Percentiles rank a stretch among this genome's conserved stretches.
Conservation (phyloP, 2,888 invertebrate species). For the Tholera decimalis region DNA sequence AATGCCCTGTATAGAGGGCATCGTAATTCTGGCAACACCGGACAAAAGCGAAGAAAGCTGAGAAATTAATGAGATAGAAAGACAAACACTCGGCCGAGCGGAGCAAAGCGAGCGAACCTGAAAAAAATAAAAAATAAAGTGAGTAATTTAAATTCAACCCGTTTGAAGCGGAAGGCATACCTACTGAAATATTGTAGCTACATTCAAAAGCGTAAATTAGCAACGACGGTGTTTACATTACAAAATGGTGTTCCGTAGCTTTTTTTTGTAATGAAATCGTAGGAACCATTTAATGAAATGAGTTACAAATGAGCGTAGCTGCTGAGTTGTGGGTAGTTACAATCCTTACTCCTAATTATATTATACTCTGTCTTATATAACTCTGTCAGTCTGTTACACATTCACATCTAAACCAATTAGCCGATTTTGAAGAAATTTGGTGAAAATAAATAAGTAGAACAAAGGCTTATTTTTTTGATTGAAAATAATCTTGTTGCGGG, state of each 20-base stretch:
- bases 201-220: conserved; percentile 19
- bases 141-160: conserved; percentile 51
- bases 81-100: conserved; percentile 51
- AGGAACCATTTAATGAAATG: not conserved
- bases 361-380: too few species aligned
- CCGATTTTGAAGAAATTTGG: too few species aligned
- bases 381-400: too few species aligned
- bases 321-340: not conserved
- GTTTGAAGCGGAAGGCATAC: conserved; percentile 27
- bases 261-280: not conserved
- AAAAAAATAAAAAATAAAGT: conserved; percentile 51
- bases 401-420: too few species aligned
- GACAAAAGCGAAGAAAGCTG: conserved; percentile 51
- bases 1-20: conserved; percentile 9
- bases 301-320: not conserved
- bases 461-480: too few species aligned
- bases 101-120: conserved; percentile 28
- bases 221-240: conserved; percentile 4
- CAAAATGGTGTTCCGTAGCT: not conserved
- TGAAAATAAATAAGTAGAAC: too few species aligned
- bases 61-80: conserved; percentile 60
- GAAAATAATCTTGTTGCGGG: too few species aligned
- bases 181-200: conserved; percentile 36
- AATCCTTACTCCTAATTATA: too few species aligned
- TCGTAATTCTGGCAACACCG: conserved; percentile 42